Evolutionary conservation across 2,797 vertebrate species (phyloP).

Genomic region (Microchirus variegatus): DNA sequence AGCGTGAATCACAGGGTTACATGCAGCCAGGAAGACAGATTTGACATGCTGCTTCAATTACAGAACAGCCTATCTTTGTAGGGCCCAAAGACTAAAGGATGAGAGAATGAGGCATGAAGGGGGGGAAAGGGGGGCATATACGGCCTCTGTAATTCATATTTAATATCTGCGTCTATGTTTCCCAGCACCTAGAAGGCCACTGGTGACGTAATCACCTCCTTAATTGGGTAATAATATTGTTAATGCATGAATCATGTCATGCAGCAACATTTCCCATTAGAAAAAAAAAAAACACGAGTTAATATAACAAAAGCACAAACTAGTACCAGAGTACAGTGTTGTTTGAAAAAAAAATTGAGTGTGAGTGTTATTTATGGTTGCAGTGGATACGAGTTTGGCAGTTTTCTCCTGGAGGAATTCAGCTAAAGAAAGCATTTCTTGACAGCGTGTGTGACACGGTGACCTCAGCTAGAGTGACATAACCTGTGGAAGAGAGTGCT

Average conservation of each 20-base stretch:
- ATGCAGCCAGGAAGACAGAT: conserved; percentile 64
- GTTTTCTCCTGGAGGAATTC: conserved; percentile 30
- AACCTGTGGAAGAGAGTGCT: conserved; percentile 66
- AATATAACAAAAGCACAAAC: conserved; percentile 13
- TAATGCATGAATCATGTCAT: conserved; percentile 59
- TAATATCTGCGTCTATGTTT: conserved; percentile 74
- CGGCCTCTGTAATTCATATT: conserved; percentile 75
- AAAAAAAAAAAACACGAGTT: conserved; percentile 8
- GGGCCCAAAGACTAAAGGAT: conserved; percentile 64
- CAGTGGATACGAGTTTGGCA: conserved; percentile 29
- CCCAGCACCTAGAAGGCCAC: conserved; percentile 65
- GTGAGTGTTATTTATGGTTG: conserved; percentile 9
- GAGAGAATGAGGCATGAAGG: conserved; percentile 42
- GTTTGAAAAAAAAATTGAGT: not conserved
- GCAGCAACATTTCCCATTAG: conserved; percentile 33
- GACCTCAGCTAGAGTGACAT: conserved; percentile 74
- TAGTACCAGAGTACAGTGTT: not conserved
- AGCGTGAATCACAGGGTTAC: conserved; percentile 71
- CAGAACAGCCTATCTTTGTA: conserved; percentile 66
- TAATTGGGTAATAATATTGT: conserved; percentile 67
- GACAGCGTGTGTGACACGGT: conserved; percentile 57
- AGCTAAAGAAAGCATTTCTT: conserved; percentile 39
- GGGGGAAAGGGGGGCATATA: conserved; percentile 28
- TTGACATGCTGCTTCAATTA: conserved; percentile 74
- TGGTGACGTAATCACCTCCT: conserved; percentile 54